These are phyloP conservation scores for Acleris literana DNA, from an alignment of 2,888 invertebrate genomes.

Conservation along the genomic window DNA sequence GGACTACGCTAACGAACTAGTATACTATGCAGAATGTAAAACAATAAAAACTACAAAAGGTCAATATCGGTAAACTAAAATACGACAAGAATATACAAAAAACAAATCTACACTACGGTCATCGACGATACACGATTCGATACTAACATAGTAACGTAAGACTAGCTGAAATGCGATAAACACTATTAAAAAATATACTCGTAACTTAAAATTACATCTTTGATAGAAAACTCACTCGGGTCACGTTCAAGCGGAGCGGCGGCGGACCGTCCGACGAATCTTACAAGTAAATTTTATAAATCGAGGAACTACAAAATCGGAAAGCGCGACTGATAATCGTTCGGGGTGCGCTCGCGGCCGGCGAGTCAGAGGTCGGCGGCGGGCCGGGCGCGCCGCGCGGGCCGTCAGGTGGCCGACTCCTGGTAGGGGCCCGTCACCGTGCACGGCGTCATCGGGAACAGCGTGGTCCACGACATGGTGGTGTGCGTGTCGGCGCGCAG, in stretches of 20 bases:
- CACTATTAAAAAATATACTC: constrained; percentile 67
- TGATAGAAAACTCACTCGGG: constrained; percentile 81
- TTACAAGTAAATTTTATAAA: constrained; percentile 47
- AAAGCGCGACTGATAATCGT: constrained; percentile 55
- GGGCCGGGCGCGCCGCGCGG: constrained; percentile 49
- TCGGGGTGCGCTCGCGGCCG: constrained; percentile 47
- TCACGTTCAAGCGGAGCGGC: constrained; percentile 58
- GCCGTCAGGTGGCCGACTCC: constrained; percentile 83
- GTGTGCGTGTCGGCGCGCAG: constrained; percentile 87
- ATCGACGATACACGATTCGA: constrained; percentile 68
- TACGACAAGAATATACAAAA: constrained; percentile 79
- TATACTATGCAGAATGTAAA: constrained; percentile 64
- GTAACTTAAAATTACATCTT: constrained; percentile 81
- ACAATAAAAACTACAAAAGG: constrained; percentile 63
- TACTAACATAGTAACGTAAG: constrained; percentile 79
- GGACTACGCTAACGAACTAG: constrained; percentile 68
- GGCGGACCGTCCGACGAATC: constrained; percentile 53
- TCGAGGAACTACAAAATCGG: constrained; percentile 74
- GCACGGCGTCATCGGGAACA: constrained; percentile 94
- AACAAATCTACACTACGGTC: constrained; percentile 64
- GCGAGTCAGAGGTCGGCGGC: constrained; percentile 55
- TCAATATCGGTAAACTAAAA: constrained; percentile 62
- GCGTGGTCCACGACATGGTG: constrained; percentile 92
- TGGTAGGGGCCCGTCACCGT: constrained; percentile 94
- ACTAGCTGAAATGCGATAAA: constrained; percentile 83